Conservation (phyloP, 2,113 vertebrate genomes). For the Suncus etruscus region DNA sequence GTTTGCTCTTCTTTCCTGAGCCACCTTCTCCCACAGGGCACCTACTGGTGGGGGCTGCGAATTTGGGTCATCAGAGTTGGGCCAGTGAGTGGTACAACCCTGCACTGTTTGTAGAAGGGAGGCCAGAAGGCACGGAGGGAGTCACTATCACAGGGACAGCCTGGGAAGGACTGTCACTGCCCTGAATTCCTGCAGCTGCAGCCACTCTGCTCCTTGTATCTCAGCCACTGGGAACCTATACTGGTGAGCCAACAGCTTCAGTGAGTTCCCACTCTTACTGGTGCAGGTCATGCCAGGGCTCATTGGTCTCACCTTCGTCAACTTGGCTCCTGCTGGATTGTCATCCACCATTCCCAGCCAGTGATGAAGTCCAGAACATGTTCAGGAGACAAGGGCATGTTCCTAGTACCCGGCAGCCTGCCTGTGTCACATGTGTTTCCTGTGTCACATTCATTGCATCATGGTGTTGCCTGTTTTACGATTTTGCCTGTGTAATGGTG, state of each 20-base stretch:
- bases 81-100: conserved; percentile 33
- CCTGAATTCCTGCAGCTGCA: not conserved
- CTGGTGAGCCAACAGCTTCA: too few relatives aligned
- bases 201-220: not conserved
- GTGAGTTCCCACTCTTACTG: too few relatives aligned
- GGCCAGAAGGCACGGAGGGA: conserved; percentile 52
- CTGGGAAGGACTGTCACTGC: conserved; percentile 7
- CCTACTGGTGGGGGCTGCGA: not conserved
- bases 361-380: not conserved
- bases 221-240: not conserved
- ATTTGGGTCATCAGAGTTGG: not conserved
- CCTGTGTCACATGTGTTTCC: not conserved
- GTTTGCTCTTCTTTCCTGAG: too few relatives aligned
- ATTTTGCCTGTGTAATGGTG: too few relatives aligned
- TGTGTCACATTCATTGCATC: too few relatives aligned
- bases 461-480: too few relatives aligned
- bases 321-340: too few relatives aligned
- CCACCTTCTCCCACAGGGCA: not conserved
- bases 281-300: too few relatives aligned
- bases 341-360: not conserved
- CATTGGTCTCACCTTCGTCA: too few relatives aligned
- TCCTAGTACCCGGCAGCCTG: not conserved
- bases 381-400: not conserved
- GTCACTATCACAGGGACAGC: conserved; percentile 49
- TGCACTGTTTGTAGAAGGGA: conserved; percentile 61